These are phyloP conservation scores for Idaea dimidiata DNA, from an alignment of 2,888 invertebrate genomes.

Conservation along the genomic window DNA sequence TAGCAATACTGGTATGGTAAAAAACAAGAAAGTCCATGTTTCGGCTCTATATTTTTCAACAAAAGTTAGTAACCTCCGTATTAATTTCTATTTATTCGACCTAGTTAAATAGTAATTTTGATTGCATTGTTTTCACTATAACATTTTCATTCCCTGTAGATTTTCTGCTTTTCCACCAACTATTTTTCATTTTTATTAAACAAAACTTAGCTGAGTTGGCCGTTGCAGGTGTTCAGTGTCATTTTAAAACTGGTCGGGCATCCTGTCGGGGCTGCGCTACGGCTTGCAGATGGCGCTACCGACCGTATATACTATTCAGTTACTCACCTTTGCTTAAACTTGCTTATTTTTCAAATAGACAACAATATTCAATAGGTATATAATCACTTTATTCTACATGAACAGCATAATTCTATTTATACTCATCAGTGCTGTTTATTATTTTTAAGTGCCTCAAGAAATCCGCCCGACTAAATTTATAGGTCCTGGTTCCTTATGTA, in stretches of 20 bases:
- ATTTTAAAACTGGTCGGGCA: conserved; percentile 74
- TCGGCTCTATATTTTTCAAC: too few relatives aligned
- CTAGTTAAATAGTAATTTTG: too few relatives aligned
- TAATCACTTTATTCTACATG: not conserved
- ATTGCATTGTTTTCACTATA: not conserved
- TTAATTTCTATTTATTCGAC: too few relatives aligned
- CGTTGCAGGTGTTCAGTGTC: conserved; percentile 72
- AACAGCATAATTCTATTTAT: not conserved
- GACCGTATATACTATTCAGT: conserved; percentile 23
- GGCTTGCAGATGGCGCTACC: conserved; percentile 69
- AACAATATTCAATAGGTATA: not conserved
- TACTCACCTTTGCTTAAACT: conserved; percentile 1
- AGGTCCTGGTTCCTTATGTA: conserved; percentile 60
- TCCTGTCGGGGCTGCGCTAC: conserved; percentile 60
- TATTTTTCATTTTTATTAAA: conserved; percentile 27
- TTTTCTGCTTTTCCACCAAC: conserved; percentile 8
- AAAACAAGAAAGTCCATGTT: too few relatives aligned
- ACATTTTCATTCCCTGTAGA: not conserved
- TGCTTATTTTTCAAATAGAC: conserved; percentile 2
- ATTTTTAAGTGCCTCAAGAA: not conserved
- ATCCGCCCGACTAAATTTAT: conserved; percentile 55
- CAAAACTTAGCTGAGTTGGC: conserved; percentile 37
- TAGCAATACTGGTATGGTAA: too few relatives aligned
- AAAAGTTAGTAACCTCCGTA: too few relatives aligned
- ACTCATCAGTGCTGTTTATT: not conserved